Evolutionary conservation across 2,888 invertebrate species (phyloP).

Genomic region (Cantharis nigra): DNA sequence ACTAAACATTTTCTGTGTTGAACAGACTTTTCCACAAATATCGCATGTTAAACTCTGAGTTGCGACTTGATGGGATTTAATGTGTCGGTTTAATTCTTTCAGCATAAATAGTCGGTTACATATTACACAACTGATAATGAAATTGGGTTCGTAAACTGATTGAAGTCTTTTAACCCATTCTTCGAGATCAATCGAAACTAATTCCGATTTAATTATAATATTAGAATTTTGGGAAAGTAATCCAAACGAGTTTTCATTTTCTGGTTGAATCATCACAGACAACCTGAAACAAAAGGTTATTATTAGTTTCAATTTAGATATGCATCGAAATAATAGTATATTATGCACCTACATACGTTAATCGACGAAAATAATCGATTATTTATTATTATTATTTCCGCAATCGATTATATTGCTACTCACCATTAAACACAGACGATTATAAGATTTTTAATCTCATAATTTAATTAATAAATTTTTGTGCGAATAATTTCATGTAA

Average conservation of each 20-base stretch:
- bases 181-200: not conserved
- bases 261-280: not conserved
- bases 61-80: too few species aligned
- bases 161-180: not conserved
- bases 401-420: too few species aligned
- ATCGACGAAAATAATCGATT: too few species aligned
- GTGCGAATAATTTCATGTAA: too few species aligned
- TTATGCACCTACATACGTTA: too few species aligned
- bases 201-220: not conserved
- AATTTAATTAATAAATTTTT: too few species aligned
- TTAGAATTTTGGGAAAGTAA: not conserved
- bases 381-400: too few species aligned
- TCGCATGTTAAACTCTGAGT: not conserved
- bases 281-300: not conserved
- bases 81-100: not conserved
- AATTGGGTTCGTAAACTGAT: not conserved
- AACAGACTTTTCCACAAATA: not conserved
- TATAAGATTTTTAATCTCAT: too few species aligned
- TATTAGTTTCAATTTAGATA: not conserved
- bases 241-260: not conserved
- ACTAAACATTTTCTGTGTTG: rapidly evolving
- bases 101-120: not conserved
- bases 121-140: not conserved
- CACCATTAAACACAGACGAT: too few species aligned
- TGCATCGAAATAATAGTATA: too few species aligned